These are phyloP conservation scores for Actenoides lindsayi DNA, from an alignment of 2,113 vertebrate species.

Conservation along the genomic window DNA sequence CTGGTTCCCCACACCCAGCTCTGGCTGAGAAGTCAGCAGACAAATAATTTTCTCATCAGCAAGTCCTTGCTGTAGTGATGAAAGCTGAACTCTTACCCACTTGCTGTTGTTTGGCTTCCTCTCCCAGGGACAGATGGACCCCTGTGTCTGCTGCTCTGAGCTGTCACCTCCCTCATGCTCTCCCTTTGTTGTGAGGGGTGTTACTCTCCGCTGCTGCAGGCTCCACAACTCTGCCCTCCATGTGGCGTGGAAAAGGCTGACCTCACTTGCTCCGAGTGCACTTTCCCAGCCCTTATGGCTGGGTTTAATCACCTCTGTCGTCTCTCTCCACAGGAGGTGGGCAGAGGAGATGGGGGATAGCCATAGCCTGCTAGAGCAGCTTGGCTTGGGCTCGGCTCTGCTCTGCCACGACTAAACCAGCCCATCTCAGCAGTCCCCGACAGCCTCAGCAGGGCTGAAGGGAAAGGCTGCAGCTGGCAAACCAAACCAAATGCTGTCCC, in stretches of 20 bases:
- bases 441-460: neutral
- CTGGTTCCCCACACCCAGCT: neutral
- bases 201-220: neutral
- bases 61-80: neutral
- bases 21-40: neutral
- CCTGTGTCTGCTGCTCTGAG: neutral
- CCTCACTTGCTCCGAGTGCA: neutral
- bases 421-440: neutral
- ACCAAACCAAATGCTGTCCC: neutral
- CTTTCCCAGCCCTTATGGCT: neutral
- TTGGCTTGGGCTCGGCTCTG: neutral
- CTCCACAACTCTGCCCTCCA: neutral
- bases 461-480: neutral
- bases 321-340: accelerated
- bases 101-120: neutral
- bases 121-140: neutral
- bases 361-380: neutral
- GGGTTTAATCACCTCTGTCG: neutral
- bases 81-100: neutral
- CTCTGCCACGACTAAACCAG: neutral
- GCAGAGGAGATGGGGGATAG: neutral
- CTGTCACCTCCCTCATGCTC: neutral
- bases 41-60: neutral
- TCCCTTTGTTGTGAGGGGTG: neutral
- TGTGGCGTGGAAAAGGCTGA: neutral